A percentile compares a stretch with the other conserved stretches of the same genome.
Conservation (phyloP, 2,888 invertebrate species). For the Agrotis clavis region DNA sequence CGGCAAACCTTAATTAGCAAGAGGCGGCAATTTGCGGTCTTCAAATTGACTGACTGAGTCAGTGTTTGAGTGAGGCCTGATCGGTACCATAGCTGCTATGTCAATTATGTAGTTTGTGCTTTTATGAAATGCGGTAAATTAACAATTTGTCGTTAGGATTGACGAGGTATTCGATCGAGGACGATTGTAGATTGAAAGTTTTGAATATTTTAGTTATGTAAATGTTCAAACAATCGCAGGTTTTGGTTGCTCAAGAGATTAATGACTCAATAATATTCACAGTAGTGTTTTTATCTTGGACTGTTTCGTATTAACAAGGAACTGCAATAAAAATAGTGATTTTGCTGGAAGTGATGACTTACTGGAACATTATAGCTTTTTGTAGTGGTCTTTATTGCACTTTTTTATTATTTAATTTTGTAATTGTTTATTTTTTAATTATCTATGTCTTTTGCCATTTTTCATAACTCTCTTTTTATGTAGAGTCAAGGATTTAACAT, state of each 20-base stretch:
- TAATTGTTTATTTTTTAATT: no score
- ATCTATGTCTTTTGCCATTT: neutral
- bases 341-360: no score
- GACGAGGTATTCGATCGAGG: constrained; percentile 5
- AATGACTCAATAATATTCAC: no score
- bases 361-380: no score
- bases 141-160: constrained; percentile 30
- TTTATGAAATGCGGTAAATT: constrained; percentile 44
- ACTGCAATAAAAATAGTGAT: no score
- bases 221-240: neutral
- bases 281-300: neutral
- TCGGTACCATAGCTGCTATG: constrained; percentile 43
- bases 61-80: constrained; percentile 63
- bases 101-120: constrained; percentile 61
- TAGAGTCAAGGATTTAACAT: neutral
- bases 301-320: no score
- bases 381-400: no score
- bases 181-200: neutral
- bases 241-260: neutral
- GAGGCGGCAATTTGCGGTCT: constrained; percentile 84
- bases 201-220: neutral
- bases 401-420: neutral
- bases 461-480: neutral
- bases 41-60: constrained; percentile 81
- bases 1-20: constrained; percentile 85